Conservation (phyloP, 2,888 invertebrate genomes). For the Poecilus cupreus region DNA sequence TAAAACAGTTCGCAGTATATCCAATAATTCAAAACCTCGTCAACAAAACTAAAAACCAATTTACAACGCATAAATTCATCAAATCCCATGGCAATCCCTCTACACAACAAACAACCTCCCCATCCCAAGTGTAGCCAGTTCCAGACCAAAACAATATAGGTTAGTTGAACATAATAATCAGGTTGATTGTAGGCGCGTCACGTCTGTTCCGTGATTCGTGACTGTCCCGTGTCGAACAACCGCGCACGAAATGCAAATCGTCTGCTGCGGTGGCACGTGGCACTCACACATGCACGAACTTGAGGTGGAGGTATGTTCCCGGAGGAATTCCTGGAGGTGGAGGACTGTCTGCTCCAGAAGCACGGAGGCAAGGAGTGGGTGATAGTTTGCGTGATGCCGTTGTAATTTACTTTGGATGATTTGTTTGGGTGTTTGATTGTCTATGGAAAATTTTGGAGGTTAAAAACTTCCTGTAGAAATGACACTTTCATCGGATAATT, state of each 20-base stretch:
- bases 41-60: not conserved
- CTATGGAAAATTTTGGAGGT: too few species aligned
- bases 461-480: too few species aligned
- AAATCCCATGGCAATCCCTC: not conserved
- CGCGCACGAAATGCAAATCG: slow-evolving; percentile 24
- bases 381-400: not conserved
- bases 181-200: slow-evolving; percentile 38
- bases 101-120: not conserved
- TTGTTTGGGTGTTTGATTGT: too few species aligned
- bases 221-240: not conserved
- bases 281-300: not conserved
- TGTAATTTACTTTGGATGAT: too few species aligned
- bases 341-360: too few species aligned
- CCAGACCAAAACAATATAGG: slow-evolving; percentile 17
- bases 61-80: not conserved
- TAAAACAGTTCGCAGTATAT: too few species aligned
- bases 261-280: not conserved
- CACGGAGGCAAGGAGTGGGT: too few species aligned
- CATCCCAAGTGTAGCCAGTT: not conserved
- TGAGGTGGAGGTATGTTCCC: not conserved
- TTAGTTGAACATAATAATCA: slow-evolving; percentile 41
- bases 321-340: not conserved
- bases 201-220: slow-evolving; percentile 29
- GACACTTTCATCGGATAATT: too few species aligned
- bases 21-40: too few species aligned